Evolutionary conservation across 1,140 invertebrate species (phyloP), one percentile per base, ranked within the genome.

Genomic region (Aleiodes sp.): DNA sequence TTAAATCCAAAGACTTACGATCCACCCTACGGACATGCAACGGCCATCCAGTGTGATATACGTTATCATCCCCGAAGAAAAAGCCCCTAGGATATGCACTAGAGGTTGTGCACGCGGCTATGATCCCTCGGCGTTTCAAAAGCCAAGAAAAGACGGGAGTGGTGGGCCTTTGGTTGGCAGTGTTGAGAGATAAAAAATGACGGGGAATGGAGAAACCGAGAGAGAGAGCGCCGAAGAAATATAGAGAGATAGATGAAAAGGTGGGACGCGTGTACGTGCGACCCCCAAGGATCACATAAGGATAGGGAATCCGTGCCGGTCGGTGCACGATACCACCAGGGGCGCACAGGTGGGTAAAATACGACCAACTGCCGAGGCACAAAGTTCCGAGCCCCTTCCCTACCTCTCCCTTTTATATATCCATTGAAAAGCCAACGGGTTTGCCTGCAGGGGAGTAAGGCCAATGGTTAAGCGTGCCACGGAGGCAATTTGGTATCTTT

Each of bases 401-500:
- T 29, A 46, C 39, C 29, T 31, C 43, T 29, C 21, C 39, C 16
- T 43, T 52, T 39, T 46, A 46, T 52, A 21, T 28, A 56, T 56
- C 64, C 14, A 24, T 41, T 33, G 52, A 56, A 66, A 65, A 16
- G 52, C 62, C 59, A 56, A 68, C 21, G 35, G 24, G 19, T 61
- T 56, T 67, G 37, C 59, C 59, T 37, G 31, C 59, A 68, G 59
- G 66, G 68, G 37, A 59, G 37, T 70, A 41, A 70, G 68, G 46
- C 67, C 61, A 67, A 57, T 56, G 56, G 26, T 68, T 68, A 62
- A 68, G 64, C 66, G 68, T 61, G 41, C 68, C 59, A 43, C 41
- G 16, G 46, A 63, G 65, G 65, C 65, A 70, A 73, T 73, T 73
- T 65, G 63, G 65, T 73, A 68, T 71, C 69, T 73, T 71, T 71